Base-by-base conservation (phyloP, 2,113 vertebrate genomes). In the Stercorarius parasiticus region DNA sequence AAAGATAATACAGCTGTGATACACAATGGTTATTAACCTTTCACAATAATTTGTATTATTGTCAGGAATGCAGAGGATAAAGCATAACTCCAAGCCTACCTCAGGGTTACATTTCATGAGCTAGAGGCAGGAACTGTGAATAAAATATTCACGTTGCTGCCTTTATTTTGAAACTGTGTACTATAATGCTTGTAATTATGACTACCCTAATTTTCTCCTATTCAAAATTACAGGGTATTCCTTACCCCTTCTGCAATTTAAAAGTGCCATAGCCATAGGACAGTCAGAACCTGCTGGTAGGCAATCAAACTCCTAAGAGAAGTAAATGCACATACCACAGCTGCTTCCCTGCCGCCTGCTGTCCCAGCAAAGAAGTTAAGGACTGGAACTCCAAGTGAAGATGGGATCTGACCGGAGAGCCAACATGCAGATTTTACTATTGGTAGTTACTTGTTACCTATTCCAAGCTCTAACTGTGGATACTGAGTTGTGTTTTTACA, bases 31-130 rank as follows among this genome's bases (percentile, higher is more conserved):
- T 95, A 84, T 85, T 94, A 93, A 84, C 66, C 36, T 93, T 76
- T 55, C 59, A 82, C 59, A 93, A 66, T 92, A 96, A 86, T 93
- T 92, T 94, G 55, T 90, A 61, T 76, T 91, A 76, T 77, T 84
- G 40, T 79, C 72, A 92, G 49, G 15, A 90, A 92, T 8, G 6
- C 40, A 84, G 52, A 88, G 25, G 42, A 90, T 40, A 86, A 95
- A 82, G 32, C 21, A 29, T 8, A 85, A 93, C 38, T 86, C 30
- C 64, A 76, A 74, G 70, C 20, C 74, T 85, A 88, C 62, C 79
- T 88, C 40, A 43, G 82, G 61, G 58, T 85, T 92, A 73, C 58
- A 78, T 86, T 94, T 90, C 86, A 81, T 13, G 13, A 27, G 30
- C 67, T 92, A 79, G 88, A 95, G 30, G 67, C 11, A 2, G 62